Conservation (phyloP, 2,888 invertebrate species). For the Drosophila eohydei region DNA sequence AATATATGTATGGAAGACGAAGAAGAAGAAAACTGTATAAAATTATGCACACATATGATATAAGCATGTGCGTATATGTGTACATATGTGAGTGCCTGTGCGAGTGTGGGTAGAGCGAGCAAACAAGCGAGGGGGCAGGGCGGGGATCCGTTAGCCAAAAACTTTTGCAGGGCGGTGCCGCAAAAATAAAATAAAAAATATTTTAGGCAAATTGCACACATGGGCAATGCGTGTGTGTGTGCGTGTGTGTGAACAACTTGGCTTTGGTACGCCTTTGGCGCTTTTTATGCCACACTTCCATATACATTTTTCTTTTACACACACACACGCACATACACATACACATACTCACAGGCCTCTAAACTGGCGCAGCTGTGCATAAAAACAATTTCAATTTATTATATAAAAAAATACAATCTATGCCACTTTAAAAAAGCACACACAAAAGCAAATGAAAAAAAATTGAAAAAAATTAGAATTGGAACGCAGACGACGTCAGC, state of each 20-base stretch:
- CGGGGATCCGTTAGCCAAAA: slow-evolving; percentile 4
- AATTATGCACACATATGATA: slow-evolving; percentile 22
- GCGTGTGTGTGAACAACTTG: slow-evolving; percentile 27
- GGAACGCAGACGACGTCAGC: slow-evolving; percentile 61
- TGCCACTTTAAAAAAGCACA: slow-evolving; percentile 60
- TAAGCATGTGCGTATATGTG: slow-evolving; percentile 9
- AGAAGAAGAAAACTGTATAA: slow-evolving; percentile 6
- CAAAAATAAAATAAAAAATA: slow-evolving; percentile 22
- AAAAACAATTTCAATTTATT: slow-evolving; percentile 58
- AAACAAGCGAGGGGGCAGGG: neutral
- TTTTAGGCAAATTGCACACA: slow-evolving; percentile 40
- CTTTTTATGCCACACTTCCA: slow-evolving; percentile 43
- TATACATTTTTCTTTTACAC: slow-evolving; percentile 25
- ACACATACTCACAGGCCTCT: slow-evolving; percentile 1
- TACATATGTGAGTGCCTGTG: neutral
- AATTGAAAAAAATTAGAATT: slow-evolving; percentile 53
- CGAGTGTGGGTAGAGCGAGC: neutral
- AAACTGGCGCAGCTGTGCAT: slow-evolving; percentile 50
- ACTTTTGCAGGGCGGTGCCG: slow-evolving; percentile 47
- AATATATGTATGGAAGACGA: neutral
- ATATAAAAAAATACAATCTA: slow-evolving; percentile 60
- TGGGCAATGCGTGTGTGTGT: neutral
- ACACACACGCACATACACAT: slow-evolving; percentile 13
- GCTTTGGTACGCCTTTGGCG: slow-evolving; percentile 41
- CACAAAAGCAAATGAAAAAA: slow-evolving; percentile 44